phyloP scores from a whole-genome alignment of 2,888 invertebrate genomes.

The Neocrepidodera transversa region DNA sequence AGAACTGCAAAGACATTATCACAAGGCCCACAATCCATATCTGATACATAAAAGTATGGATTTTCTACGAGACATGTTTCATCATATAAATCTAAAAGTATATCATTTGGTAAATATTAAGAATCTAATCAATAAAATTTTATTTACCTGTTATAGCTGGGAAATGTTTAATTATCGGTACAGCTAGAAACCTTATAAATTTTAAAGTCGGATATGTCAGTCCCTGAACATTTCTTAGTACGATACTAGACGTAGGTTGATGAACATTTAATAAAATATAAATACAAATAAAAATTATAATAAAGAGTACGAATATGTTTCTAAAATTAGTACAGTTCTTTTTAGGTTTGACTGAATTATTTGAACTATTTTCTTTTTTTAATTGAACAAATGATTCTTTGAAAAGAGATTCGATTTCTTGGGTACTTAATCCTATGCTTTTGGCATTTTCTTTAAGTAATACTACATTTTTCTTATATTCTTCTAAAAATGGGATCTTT shows the following conservation, averaged over 20 bases:
- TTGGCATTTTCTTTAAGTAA: constrained; percentile 67
- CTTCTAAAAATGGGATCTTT: constrained; percentile 58
- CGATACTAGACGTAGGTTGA: constrained; percentile 70
- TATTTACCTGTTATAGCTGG: constrained; percentile 74
- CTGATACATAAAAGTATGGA: constrained; percentile 81
- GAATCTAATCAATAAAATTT: background rate
- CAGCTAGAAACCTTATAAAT: constrained; percentile 72
- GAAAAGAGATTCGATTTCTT: constrained; percentile 69
- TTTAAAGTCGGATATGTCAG: constrained; percentile 83
- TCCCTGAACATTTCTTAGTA: constrained; percentile 77
- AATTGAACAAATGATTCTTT: constrained; percentile 64
- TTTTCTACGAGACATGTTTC: constrained; percentile 85
- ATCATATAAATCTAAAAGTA: constrained; percentile 73
- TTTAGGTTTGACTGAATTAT: constrained; percentile 31
- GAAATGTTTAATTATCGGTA: constrained; percentile 78
- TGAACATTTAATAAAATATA: constrained; percentile 64
- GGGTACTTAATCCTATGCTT: constrained; percentile 67
- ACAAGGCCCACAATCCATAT: constrained; percentile 87
- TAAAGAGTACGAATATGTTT: constrained; percentile 42
- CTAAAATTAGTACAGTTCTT: constrained; percentile 41
- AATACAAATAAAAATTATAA: constrained; percentile 55
- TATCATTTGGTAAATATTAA: background rate
- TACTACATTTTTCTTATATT: constrained; percentile 66
- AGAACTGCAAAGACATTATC: constrained; percentile 72
- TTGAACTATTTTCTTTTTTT: constrained; percentile 48